phyloP scores from a whole-genome alignment of 2,113 vertebrate species.

The Trichomycterus rosablanca region DNA sequence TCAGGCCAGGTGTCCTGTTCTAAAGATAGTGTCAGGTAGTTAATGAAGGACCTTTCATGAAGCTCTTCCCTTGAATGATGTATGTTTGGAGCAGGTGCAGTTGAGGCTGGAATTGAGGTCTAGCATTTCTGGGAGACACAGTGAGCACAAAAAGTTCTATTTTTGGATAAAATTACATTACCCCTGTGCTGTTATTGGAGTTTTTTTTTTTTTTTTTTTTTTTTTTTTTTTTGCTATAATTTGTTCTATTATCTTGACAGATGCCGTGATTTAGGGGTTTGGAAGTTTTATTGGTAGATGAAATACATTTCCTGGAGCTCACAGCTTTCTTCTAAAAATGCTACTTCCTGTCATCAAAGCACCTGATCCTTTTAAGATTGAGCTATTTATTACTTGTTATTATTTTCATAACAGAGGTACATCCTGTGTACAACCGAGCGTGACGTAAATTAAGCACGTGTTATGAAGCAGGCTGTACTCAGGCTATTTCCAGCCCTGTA shows the following conservation, averaged over 20 bases:
- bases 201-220: no score
- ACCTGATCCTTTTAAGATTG: conserved; percentile 1
- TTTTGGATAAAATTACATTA: no score
- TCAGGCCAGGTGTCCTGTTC: neutral
- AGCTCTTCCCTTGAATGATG: no score
- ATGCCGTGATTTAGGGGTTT: no score
- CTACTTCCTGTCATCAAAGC: neutral
- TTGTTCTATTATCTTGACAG: no score
- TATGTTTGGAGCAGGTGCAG: neutral
- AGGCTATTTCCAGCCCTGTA: conserved; percentile 4
- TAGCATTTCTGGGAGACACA: neutral
- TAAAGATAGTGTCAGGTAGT: neutral
- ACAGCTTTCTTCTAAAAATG: neutral
- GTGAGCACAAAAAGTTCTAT: neutral
- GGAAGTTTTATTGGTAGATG: no score
- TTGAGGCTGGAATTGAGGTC: neutral
- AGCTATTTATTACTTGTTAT: neutral
- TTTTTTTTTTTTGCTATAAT: no score
- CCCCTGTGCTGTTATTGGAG: no score
- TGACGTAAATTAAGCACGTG: conserved; percentile 8
- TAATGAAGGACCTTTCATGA: neutral
- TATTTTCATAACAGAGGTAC: neutral
- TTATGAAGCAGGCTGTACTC: conserved; percentile 20
- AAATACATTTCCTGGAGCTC: no score
- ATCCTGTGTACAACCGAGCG: neutral